A percentile compares a stretch with the other conserved stretches of the same genome.
phyloP scores from a whole-genome alignment of 1,140 invertebrate species.

The Drosophila truncata region DNA sequence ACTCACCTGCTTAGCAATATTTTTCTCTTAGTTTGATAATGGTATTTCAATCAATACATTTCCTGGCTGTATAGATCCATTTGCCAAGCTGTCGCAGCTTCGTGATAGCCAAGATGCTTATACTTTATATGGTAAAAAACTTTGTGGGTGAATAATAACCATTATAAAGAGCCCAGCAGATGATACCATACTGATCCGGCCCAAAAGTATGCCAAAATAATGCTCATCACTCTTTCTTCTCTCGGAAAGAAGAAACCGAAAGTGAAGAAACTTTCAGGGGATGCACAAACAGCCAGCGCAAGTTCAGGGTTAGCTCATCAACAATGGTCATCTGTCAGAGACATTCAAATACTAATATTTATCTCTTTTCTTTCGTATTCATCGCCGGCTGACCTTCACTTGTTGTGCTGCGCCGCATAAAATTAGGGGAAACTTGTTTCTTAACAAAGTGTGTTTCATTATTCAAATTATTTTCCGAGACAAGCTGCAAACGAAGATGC shows the following conservation, averaged over 20 bases:
- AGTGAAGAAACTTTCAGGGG: constrained; percentile 16
- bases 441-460: constrained; percentile 1
- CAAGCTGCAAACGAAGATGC: background rate
- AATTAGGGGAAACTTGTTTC: constrained; percentile 52
- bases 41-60: background rate
- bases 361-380: constrained; percentile 8
- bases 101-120: constrained; percentile 1
- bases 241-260: constrained; percentile 33
- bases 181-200: background rate
- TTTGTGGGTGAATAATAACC: background rate
- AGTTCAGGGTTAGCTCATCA: constrained; percentile 34
- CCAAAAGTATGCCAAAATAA: constrained; percentile 20
- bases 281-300: background rate
- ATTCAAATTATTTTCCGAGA: background rate
- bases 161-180: background rate
- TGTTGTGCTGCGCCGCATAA: constrained; percentile 33
- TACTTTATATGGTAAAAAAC: constrained; percentile 8
- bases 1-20: background rate
- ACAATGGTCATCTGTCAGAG: constrained; percentile 14
- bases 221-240: background rate
- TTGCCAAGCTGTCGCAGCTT: background rate
- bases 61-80: background rate
- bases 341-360: constrained; percentile 7
- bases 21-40: background rate
- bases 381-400: constrained; percentile 43